phyloP scores from a whole-genome alignment of 2,113 vertebrate genomes.

The Semicossyphus pulcher region DNA sequence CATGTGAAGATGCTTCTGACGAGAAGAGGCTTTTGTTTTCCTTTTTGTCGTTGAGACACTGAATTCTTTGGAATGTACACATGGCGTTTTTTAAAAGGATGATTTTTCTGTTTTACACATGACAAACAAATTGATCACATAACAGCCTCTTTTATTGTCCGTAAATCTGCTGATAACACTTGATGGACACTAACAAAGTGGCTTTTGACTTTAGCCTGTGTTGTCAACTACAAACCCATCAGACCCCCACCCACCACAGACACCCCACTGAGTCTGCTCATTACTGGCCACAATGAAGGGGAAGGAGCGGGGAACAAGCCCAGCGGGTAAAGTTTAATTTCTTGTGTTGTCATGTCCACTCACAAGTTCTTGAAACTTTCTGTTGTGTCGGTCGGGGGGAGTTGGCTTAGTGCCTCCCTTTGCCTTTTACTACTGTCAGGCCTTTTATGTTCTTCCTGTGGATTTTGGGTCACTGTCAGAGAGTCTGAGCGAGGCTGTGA shows the following conservation, averaged over 20 bases:
- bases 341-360: constrained; percentile 44
- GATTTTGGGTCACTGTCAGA: constrained; percentile 54
- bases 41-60: too few species aligned
- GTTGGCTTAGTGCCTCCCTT: constrained; percentile 52
- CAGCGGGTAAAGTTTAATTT: constrained; percentile 11
- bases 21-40: not conserved
- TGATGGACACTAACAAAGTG: constrained; percentile 47
- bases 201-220: not conserved
- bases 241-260: constrained; percentile 21
- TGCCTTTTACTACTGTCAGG: constrained; percentile 57
- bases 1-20: not conserved
- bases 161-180: constrained; percentile 25
- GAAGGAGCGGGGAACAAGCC: not conserved
- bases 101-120: too few species aligned
- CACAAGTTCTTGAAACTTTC: constrained; percentile 52
- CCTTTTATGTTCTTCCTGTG: constrained; percentile 68
- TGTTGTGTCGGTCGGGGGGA: constrained; percentile 32
- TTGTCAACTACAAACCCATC: constrained; percentile 6
- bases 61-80: too few species aligned
- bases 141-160: too few species aligned
- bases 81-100: too few species aligned
- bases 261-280: constrained; percentile 21
- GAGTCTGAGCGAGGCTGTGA: constrained; percentile 53
- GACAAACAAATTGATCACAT: too few species aligned
- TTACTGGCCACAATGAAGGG: constrained; percentile 30